phyloP scores from a whole-genome alignment of 2,113 vertebrate species.

The Pseudopodoces humilis region DNA sequence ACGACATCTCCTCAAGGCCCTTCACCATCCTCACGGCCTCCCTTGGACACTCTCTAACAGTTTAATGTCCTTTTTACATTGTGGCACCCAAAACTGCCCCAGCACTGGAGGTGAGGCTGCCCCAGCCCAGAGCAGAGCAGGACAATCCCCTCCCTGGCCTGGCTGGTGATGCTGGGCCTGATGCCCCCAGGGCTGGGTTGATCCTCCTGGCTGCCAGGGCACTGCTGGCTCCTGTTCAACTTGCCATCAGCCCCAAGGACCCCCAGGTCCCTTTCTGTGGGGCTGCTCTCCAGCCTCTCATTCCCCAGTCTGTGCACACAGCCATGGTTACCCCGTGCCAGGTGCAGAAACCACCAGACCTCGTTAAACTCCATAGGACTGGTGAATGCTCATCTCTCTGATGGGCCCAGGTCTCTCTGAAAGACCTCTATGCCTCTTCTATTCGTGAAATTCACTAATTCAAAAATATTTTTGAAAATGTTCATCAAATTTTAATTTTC shows the following conservation, averaged over 20 bases:
- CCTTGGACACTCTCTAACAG: accelerated
- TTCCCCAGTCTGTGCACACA: not conserved
- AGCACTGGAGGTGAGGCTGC: not conserved
- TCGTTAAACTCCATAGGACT: accelerated
- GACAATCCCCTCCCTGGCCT: not conserved
- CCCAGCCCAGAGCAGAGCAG: not conserved
- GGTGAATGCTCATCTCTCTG: not conserved
- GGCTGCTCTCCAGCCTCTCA: not conserved
- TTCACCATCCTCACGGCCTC: accelerated
- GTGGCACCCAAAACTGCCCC: not conserved
- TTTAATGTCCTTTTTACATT: accelerated
- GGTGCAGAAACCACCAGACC: not conserved
- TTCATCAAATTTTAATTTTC: not conserved
- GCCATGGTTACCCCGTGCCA: not conserved
- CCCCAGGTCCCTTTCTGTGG: accelerated
- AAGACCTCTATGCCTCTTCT: not conserved
- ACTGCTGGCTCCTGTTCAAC: accelerated
- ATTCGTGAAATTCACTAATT: not conserved
- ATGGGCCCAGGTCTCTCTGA: not conserved
- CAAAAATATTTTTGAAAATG: not conserved
- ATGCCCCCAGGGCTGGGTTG: not conserved
- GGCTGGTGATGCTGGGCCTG: not conserved
- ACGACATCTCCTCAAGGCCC: accelerated
- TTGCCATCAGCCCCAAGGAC: accelerated
- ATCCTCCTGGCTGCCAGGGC: not conserved